Conservation (phyloP, 2,888 invertebrate genomes). For the Gymnocheta viridis region DNA sequence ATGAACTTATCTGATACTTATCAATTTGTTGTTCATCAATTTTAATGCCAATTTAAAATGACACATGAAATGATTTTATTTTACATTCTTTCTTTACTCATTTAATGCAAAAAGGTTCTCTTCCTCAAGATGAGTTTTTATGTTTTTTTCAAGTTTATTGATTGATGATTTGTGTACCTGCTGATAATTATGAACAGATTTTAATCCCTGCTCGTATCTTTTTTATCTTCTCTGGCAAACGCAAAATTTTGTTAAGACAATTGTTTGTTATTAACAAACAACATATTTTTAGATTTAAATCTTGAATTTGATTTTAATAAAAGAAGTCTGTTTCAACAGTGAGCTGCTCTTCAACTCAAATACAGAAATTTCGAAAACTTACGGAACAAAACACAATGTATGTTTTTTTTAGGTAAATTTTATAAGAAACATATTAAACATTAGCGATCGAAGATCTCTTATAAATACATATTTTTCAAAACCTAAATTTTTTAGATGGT, state of each 20-base stretch:
- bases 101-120: constrained; percentile 58
- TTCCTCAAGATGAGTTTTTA: constrained; percentile 9
- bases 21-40: constrained; percentile 60
- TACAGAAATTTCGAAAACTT: neutral
- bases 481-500: too few species aligned
- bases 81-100: neutral
- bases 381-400: neutral
- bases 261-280: constrained; percentile 50
- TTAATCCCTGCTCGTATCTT: constrained; percentile 30
- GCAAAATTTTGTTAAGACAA: constrained; percentile 36
- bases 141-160: constrained; percentile 36
- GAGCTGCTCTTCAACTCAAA: neutral
- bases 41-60: constrained; percentile 67
- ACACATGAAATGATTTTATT: constrained; percentile 60
- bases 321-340: neutral
- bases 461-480: too few species aligned
- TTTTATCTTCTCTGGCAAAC: constrained; percentile 10
- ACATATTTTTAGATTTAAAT: constrained; percentile 40
- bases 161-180: constrained; percentile 66
- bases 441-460: too few species aligned
- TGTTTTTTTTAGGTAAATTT: neutral
- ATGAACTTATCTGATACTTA: constrained; percentile 57
- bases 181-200: constrained; percentile 55
- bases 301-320: constrained; percentile 9
- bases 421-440: too few species aligned